Evolutionary conservation across 2,113 vertebrate genomes (phyloP).

Genomic region (Semnopithecus entellus): DNA sequence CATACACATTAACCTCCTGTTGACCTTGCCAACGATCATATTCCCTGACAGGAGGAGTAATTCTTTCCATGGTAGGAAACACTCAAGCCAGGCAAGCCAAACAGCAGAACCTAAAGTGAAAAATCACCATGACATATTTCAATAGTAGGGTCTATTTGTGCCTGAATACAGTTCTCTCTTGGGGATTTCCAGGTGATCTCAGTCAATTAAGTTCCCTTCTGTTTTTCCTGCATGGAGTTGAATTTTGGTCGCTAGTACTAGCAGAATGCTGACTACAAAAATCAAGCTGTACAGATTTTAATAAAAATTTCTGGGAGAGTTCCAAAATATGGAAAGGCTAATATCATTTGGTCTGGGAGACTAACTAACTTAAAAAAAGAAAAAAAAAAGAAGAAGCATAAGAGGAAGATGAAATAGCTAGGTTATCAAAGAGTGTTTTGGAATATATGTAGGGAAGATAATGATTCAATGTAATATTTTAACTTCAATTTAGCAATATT

Average conservation of each 20-base stretch:
- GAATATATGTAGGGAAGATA: not conserved
- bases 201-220: not conserved
- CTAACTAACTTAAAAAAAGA: not conserved
- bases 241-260: not conserved
- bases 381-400: not conserved
- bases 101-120: not conserved
- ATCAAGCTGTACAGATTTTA: not conserved
- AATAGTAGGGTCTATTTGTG: not conserved
- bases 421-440: not conserved
- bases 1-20: not conserved
- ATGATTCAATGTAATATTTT: not conserved
- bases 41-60: not conserved
- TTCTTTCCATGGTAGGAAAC: not conserved
- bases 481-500: not conserved
- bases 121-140: not conserved
- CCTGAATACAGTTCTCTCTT: not conserved
- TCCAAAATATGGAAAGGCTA: not conserved
- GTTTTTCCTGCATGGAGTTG: not conserved
- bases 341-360: not conserved
- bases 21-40: not conserved
- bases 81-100: not conserved
- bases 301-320: not conserved
- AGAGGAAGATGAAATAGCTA: not conserved
- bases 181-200: not conserved
- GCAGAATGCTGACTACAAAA: not conserved